Percentiles rank a stretch among this genome's conserved stretches.
Conservation (phyloP, 2,888 invertebrate species). For the Eutolmus rufibarbis region DNA sequence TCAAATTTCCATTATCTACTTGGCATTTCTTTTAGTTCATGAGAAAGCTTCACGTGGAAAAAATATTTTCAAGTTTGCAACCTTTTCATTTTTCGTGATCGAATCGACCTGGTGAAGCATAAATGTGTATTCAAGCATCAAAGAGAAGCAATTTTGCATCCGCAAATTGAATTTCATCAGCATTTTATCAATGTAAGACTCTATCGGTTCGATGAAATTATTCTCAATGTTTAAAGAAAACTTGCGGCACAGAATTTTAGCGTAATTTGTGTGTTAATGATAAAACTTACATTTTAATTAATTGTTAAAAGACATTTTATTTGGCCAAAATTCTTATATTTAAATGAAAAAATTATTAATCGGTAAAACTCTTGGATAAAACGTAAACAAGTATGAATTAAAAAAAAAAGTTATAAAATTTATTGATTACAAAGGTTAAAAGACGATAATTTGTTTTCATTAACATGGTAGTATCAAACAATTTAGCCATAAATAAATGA, state of each 20-base stretch:
- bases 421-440: too few relatives aligned
- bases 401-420: too few relatives aligned
- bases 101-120: neutral
- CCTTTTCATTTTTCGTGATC: neutral
- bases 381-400: too few relatives aligned
- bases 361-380: too few relatives aligned
- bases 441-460: too few relatives aligned
- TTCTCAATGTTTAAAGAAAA: neutral
- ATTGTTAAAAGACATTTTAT: neutral
- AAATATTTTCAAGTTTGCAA: neutral
- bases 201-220: neutral
- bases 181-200: neutral
- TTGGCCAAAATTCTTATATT: neutral
- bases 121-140: neutral
- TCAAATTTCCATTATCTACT: neutral
- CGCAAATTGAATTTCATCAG: neutral
- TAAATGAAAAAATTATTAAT: neutral
- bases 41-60: neutral
- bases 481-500: too few relatives aligned
- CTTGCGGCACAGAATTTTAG: neutral
- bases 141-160: neutral
- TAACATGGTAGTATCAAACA: too few relatives aligned
- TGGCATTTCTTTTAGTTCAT: neutral
- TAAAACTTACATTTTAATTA: neutral
- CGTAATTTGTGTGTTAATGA: neutral